Percentiles rank a stretch among this genome's conserved stretches.
Conservation (phyloP, 2,888 invertebrate species). For the Lacanobia oleracea region DNA sequence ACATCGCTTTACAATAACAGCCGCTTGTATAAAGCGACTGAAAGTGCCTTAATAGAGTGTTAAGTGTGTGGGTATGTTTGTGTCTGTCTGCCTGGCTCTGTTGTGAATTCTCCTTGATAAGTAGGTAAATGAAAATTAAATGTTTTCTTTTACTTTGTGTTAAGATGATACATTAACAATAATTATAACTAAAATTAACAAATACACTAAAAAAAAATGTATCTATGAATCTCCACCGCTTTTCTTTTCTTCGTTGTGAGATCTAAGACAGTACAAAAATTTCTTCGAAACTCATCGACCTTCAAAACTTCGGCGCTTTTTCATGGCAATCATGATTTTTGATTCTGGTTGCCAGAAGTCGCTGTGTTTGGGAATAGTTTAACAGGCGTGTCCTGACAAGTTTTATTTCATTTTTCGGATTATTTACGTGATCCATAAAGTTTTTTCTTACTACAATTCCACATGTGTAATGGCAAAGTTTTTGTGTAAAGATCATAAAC, state of each 20-base stretch:
- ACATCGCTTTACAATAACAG: conserved; percentile 76
- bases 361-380: neutral
- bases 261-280: neutral
- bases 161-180: no score
- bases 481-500: neutral
- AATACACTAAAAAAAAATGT: no score
- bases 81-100: no score
- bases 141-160: no score
- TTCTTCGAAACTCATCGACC: neutral
- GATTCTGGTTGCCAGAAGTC: neutral
- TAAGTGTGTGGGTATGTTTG: neutral
- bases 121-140: no score
- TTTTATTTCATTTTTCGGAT: neutral
- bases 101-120: no score
- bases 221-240: neutral
- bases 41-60: conserved; percentile 26
- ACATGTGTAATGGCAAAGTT: neutral
- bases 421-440: neutral
- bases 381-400: neutral
- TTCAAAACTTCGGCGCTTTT: neutral
- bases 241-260: no score
- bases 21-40: conserved; percentile 43
- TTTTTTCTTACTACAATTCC: neutral
- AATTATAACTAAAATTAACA: no score
- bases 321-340: neutral